Base-by-base conservation (phyloP, 2,113 vertebrate genomes). In the Chrysochloris asiatica region DNA sequence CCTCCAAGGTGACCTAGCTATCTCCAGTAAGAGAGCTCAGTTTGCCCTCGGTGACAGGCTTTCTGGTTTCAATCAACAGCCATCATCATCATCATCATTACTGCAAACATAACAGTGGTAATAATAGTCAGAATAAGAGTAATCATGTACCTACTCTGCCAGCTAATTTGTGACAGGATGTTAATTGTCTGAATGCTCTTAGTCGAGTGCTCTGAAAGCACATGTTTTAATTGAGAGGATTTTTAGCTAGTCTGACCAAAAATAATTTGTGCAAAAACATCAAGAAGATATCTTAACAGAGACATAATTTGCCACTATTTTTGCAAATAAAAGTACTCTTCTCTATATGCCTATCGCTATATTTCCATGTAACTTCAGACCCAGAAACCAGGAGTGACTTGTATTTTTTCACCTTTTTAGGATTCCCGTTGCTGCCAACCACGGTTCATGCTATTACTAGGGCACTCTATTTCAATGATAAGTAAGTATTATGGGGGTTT, bases 381-480 rank as follows among this genome's bases (percentile, higher is more conserved):
- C 71, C 45, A 30, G 47, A 75, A 67, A 47, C 19, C 38, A 63
- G 33, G 38, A 82, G 41, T 95, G 56, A 96, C 52, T 41, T 83
- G 26, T 67, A 16, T 24, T 69, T 78, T 47, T 67, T 86, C 36
- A 52, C 2, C 6, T 96, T 97, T 94, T 93, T 83, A 99, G 99
- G 99, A 26, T 99, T 99, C 96, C 99, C 99, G 11, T 96, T 99
- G 75, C 96, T 99, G 93, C 99, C 99, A 79, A 99, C 99, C 73
- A 98, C 97, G 63, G 99, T 99, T 97, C 99, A 99, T 59, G 99
- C 99, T n/a, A 97, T 99, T 69, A 98, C 99, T 50, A 98, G 99
- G 97, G 98, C 98, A 92, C 98, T 98, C 95, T 99, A 99, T 97
- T 99, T 99, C 96, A 99, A 99, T 67, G 99, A 99, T 98, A 99